Conservation (phyloP, 2,888 invertebrate species). For the Bhutanitis thaidina region DNA sequence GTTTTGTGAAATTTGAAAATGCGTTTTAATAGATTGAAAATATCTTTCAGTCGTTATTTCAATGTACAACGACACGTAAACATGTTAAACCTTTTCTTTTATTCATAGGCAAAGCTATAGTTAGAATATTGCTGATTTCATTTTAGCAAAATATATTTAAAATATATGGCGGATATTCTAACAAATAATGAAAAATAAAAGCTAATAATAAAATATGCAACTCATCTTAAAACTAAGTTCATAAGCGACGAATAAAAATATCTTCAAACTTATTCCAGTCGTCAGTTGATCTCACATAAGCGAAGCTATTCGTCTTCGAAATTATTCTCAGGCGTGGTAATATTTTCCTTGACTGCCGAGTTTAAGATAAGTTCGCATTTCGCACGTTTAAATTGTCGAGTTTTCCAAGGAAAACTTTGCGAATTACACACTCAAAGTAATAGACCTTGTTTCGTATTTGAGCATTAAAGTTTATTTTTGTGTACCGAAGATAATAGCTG, state of each 20-base stretch:
- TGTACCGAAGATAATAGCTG: constrained; percentile 1
- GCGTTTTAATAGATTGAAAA: too few species aligned
- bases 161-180: too few species aligned
- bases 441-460: neutral
- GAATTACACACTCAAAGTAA: constrained; percentile 5
- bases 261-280: constrained; percentile 4
- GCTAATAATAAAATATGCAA: too few species aligned
- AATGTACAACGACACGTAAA: too few species aligned
- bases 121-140: too few species aligned
- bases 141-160: too few species aligned
- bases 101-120: too few species aligned
- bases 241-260: constrained; percentile 17
- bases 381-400: constrained; percentile 10
- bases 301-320: neutral
- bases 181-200: too few species aligned
- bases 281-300: constrained; percentile 11
- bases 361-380: constrained; percentile 16
- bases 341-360: constrained; percentile 14
- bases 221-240: too few species aligned
- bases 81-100: too few species aligned
- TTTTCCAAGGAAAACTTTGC: constrained; percentile 6
- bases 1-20: too few species aligned
- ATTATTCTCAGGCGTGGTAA: constrained; percentile 9
- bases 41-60: too few species aligned
- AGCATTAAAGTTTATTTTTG: constrained; percentile 6